Conservation (phyloP, 2,113 vertebrate species). For the Misgurnus anguillicaudatus region DNA sequence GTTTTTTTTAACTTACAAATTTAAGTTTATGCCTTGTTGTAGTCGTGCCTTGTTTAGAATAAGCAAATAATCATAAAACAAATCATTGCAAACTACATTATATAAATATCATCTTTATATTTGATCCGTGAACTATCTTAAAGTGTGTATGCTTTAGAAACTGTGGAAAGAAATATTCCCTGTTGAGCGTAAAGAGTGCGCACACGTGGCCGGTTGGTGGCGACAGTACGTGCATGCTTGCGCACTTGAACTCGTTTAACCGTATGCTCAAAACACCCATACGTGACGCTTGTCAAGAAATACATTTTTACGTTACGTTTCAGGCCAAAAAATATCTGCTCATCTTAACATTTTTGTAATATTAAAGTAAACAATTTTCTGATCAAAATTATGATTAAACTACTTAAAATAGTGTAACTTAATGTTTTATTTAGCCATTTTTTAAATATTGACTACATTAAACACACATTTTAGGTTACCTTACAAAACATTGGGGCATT, state of each 20-base stretch:
- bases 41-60: no score
- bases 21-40: no score
- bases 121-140: background rate
- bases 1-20: background rate
- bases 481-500: no score
- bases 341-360: background rate
- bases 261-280: background rate
- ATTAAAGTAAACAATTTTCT: no score
- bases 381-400: no score
- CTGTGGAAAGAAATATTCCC: background rate
- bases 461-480: no score
- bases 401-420: no score
- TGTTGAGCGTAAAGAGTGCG: background rate
- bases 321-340: background rate
- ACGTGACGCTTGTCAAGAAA: background rate
- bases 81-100: background rate
- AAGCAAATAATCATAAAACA: no score
- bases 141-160: background rate
- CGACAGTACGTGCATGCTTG: slow-evolving; percentile 38
- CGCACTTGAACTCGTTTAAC: background rate
- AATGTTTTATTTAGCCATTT: no score
- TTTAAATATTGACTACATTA: no score
- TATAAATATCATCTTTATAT: background rate
- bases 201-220: slow-evolving; percentile 54
- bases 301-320: background rate